These are phyloP conservation scores for Popillia japonica DNA, from an alignment of 1,140 invertebrate genomes.

Conservation along the genomic window DNA sequence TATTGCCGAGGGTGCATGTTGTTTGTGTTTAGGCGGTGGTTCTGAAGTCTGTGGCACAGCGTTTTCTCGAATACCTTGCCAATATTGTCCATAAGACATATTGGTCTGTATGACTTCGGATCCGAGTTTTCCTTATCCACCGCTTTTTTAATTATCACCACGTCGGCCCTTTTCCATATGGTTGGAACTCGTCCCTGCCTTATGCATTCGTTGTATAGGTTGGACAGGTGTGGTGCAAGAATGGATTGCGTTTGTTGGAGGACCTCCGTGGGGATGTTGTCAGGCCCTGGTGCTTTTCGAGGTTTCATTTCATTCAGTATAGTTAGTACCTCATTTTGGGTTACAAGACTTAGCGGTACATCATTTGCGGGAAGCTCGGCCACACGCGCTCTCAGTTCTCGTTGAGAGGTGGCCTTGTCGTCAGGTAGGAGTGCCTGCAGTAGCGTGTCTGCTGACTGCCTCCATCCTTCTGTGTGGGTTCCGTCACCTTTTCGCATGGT, in stretches of 20 bases:
- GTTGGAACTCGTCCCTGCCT: neutral
- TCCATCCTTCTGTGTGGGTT: neutral
- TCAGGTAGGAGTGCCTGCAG: neutral
- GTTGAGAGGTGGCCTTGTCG: neutral
- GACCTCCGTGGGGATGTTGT: neutral
- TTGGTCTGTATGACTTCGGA: neutral
- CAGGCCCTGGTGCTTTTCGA: neutral
- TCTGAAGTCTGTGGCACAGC: neutral
- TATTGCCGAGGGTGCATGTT: conserved; percentile 53
- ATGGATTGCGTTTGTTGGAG: neutral
- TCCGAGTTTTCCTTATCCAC: neutral
- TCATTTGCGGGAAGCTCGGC: neutral
- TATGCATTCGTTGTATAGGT: neutral
- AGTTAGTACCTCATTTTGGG: neutral
- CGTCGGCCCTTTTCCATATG: neutral
- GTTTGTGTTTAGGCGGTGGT: neutral
- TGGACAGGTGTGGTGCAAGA: neutral
- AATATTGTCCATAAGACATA: neutral
- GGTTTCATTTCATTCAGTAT: neutral
- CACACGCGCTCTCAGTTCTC: neutral
- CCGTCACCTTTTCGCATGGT: neutral
- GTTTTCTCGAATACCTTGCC: conserved; percentile 24
- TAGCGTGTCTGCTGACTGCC: neutral
- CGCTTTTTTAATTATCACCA: neutral
- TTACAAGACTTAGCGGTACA: neutral